phyloP scores from a whole-genome alignment of 2,797 vertebrate genomes.

The Sylvilagus floridanus region DNA sequence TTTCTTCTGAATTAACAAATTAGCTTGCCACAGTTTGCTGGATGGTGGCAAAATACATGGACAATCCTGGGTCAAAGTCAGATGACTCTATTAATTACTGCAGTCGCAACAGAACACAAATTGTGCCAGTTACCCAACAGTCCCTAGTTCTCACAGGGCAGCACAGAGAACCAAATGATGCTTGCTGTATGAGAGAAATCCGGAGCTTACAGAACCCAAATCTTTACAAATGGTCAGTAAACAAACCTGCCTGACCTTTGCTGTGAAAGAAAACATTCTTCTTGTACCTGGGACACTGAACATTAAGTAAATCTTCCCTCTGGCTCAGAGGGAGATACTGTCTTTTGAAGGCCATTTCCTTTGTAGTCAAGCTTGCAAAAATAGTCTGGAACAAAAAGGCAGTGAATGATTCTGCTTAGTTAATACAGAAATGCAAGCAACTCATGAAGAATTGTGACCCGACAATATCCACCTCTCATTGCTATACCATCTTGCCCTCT shows the following conservation, averaged over 20 bases:
- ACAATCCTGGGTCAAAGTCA: not conserved
- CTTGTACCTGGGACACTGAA: not conserved
- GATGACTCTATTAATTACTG: not conserved
- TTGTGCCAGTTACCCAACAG: not conserved
- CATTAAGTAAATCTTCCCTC: not conserved
- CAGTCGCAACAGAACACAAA: not conserved
- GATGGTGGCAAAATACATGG: not conserved
- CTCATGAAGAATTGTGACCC: not conserved
- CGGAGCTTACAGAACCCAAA: not conserved
- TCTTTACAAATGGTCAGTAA: not conserved
- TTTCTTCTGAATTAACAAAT: not conserved
- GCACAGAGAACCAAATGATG: not conserved
- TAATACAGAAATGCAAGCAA: not conserved
- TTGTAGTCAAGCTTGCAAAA: not conserved
- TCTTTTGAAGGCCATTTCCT: not conserved
- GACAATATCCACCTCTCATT: not conserved
- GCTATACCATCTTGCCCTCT: not conserved
- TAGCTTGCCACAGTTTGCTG: not conserved
- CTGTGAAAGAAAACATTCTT: slow-evolving; percentile 23
- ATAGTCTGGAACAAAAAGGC: not conserved
- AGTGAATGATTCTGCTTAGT: not conserved
- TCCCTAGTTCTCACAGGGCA: not conserved
- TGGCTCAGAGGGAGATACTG: not conserved
- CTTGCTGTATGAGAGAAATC: not conserved
- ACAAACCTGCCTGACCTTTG: not conserved